Base-by-base conservation (phyloP, 2,797 vertebrate species). In the Scomberomorus guttatus region DNA sequence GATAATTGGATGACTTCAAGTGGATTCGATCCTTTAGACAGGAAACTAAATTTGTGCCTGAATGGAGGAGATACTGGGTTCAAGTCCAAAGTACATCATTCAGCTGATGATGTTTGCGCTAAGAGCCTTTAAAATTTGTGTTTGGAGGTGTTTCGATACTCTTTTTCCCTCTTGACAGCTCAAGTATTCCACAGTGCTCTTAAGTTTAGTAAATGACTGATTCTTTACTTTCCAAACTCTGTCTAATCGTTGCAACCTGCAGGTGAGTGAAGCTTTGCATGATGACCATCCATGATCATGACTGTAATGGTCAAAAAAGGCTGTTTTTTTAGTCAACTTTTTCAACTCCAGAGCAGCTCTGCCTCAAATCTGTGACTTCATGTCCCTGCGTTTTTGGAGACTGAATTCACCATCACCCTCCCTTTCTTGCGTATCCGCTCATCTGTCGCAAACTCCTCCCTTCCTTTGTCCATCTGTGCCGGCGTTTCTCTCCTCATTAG, bases 401-500 rank as follows among this genome's bases (percentile, higher is more conserved):
- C 48, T 54, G 54, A 59, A 65, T 58, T 60, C 68, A 71, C 48
- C 61, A 59, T 83, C 81, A 24, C 42, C 77, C 39, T 69, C 42
- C 42, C 29, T 68, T 42, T 51, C 17, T 59, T 52, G 24, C 8
- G n/a, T 37, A 54, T 72, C 48, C 69, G 52, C 70, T 85, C 62
- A 39, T 79, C 83, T 80, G 83, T 85, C 60, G 8, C 83, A 44
- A 3, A 61, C 79, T 79, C 79, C 74, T 75, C 80, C 76, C 72
- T 71, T 76, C 68, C 51, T 44, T 20, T 3, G 37, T 74, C 89
- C 84, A 80, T 87, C 86, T 89, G 85, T 37, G 80, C 80, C 52
- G 57, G 67, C 81, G 79, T 74, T 82, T 78, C 82, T 84, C 70
- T 87, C 74, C 84, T 95, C 93, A 94, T 95, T 94, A 95, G 79